Percentiles rank a stretch among this genome's conserved stretches.
Evolutionary conservation across 2,797 vertebrate species (phyloP).

Genomic region (Cirrhinus molitorella): DNA sequence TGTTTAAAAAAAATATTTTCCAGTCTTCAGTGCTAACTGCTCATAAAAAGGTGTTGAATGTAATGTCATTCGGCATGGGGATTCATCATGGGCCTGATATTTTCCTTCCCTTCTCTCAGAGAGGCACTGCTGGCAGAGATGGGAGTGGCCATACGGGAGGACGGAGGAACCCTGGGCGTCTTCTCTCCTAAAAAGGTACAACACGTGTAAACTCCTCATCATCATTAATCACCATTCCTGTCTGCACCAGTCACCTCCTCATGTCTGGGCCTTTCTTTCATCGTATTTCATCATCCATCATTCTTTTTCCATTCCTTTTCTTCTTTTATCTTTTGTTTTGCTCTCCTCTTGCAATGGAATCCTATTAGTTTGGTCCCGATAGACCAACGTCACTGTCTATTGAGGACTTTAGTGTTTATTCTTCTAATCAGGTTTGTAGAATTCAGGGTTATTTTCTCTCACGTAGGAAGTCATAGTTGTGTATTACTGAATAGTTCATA

Average conservation of each 20-base stretch:
- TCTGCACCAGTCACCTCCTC: not conserved
- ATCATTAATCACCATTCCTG: not conserved
- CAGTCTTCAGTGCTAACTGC: not conserved
- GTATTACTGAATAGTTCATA: not conserved
- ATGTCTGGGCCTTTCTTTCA: slow-evolving; percentile 17
- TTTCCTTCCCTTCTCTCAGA: slow-evolving; percentile 71
- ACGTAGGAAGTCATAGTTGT: not conserved
- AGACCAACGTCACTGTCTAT: slow-evolving; percentile 78
- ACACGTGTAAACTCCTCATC: slow-evolving; percentile 16
- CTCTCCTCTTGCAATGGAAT: slow-evolving; percentile 66
- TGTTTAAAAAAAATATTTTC: not conserved
- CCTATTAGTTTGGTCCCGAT: slow-evolving; percentile 81
- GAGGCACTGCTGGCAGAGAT: slow-evolving; percentile 97
- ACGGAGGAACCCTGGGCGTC: slow-evolving; percentile 96
- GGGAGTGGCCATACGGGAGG: slow-evolving; percentile 98
- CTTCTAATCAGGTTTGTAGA: slow-evolving; percentile 87
- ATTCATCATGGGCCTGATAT: slow-evolving; percentile 1
- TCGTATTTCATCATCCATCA: slow-evolving; percentile 43
- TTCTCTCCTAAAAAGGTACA: slow-evolving; percentile 99
- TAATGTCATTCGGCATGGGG: not conserved
- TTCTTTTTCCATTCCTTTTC: slow-evolving; percentile 14
- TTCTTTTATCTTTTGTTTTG: slow-evolving; percentile 56
- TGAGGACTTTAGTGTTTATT: slow-evolving; percentile 85
- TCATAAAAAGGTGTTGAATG: not conserved
- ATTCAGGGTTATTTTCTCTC: not conserved